Conservation (phyloP, 2,888 invertebrate species). For the Mimachlamys varia region DNA sequence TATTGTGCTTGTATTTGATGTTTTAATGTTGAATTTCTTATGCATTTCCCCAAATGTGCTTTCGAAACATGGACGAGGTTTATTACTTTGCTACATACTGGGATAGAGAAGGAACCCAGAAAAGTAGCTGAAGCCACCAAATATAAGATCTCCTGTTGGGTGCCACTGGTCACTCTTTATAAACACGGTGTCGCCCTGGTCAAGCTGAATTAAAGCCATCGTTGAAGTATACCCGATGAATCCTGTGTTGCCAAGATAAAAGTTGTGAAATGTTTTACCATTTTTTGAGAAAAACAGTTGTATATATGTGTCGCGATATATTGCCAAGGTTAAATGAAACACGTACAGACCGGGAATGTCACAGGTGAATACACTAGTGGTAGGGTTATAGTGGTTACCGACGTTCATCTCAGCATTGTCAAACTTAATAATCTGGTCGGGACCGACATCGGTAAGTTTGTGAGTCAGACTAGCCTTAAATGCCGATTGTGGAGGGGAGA, state of each 20-base stretch:
- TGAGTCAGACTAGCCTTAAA: background rate
- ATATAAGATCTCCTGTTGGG: background rate
- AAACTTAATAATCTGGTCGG: background rate
- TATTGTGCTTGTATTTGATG: too few species aligned
- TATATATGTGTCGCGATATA: background rate
- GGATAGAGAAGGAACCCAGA: background rate
- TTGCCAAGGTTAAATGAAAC: constrained; percentile 36
- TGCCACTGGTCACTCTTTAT: background rate
- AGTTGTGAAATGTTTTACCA: background rate
- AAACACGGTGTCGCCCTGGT: background rate
- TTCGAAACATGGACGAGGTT: too few species aligned
- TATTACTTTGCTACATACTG: background rate
- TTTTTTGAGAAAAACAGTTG: background rate
- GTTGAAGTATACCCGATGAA: background rate
- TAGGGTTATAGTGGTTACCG: constrained; percentile 51
- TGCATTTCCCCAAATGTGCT: too few species aligned
- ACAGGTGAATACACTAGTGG: constrained; percentile 49
- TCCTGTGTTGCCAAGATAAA: background rate
- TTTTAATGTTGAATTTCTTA: too few species aligned
- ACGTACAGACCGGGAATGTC: constrained; percentile 52
- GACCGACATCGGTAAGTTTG: background rate
- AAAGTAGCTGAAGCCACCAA: background rate
- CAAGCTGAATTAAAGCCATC: background rate
- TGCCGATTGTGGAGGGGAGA: background rate
- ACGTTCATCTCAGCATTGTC: constrained; percentile 39